Percentiles rank a stretch among this genome's conserved stretches.
Evolutionary conservation across 2,888 invertebrate species (phyloP).

Genomic region (Drosophila emarginata): DNA sequence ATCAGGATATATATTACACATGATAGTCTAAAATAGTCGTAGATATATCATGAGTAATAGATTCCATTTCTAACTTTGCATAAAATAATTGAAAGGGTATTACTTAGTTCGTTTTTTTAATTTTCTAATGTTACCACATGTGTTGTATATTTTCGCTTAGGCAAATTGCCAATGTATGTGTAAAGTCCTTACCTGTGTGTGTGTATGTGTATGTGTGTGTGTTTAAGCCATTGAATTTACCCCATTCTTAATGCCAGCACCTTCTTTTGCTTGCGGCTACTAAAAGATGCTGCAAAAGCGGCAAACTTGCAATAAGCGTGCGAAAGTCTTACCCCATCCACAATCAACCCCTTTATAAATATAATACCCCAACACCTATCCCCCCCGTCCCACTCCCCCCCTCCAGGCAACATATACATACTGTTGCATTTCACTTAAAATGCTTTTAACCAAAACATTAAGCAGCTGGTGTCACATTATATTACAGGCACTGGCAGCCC

Average conservation of each 20-base stretch:
- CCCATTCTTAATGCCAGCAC: slow-evolving; percentile 8
- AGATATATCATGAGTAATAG: not conserved
- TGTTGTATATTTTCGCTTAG: slow-evolving; percentile 67
- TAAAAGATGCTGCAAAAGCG: slow-evolving; percentile 50
- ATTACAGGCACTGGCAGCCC: slow-evolving; percentile 43
- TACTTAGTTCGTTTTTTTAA: slow-evolving; percentile 25
- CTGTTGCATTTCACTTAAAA: slow-evolving; percentile 73
- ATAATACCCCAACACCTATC: not conserved
- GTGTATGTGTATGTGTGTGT: slow-evolving; percentile 56
- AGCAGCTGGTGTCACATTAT: slow-evolving; percentile 77
- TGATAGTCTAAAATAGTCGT: not conserved
- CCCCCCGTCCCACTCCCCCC: not conserved
- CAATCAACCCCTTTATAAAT: too few relatives aligned
- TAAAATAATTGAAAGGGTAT: not conserved
- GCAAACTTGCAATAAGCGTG: slow-evolving; percentile 44
- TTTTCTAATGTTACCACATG: slow-evolving; percentile 49
- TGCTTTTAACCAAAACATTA: slow-evolving; percentile 78
- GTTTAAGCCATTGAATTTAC: slow-evolving; percentile 7
- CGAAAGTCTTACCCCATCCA: not conserved
- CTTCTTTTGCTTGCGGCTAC: slow-evolving; percentile 51
- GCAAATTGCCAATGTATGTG: slow-evolving; percentile 62
- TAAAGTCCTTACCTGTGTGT: slow-evolving; percentile 4
- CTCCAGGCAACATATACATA: slow-evolving; percentile 21
- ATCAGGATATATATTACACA: too few relatives aligned
- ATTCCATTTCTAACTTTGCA: not conserved